Evolutionary conservation across 2,113 vertebrate genomes (phyloP), one percentile per base, ranked within the genome.

Genomic region (Seriola dumerili): DNA sequence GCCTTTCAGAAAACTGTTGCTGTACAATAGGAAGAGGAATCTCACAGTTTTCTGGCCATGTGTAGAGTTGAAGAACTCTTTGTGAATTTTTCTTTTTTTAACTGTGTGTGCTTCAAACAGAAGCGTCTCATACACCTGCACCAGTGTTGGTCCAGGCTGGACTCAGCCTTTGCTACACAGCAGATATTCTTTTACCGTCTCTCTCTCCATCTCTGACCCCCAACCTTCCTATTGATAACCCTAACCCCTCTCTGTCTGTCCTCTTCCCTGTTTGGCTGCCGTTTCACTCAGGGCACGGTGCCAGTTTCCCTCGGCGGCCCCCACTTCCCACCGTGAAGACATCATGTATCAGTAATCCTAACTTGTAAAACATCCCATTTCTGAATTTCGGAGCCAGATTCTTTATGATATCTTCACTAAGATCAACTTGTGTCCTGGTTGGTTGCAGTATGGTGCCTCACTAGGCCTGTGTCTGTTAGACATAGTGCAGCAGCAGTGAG

Each of bases 311-410:
- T 74, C 44, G 16, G 6, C 10, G 11, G 52, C 40, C 38, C 29
- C 29, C n/a, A 17, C 34, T 2, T 50, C 34, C 23, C 5, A 44
- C 40, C 13, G 32, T 63, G 14, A 62, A 68, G 19, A 42, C 38
- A 16, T 50, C 29, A 42, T 5, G 29, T 25, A 13, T 6, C 38
- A 19, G 12, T 23, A 19, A 4, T 55, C 14, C n/a, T 61, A 9
- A 16, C 12, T 57, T 46, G 8, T 44, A 72, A 44, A 54, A 55
- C 25, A 7, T 50, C 19, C 11, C 10, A 46, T 46, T 17, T 42
- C 12, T 70, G 36, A 73, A 19, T 48, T 46, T n/a, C 19, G 54
- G 38, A 81, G 46, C n/a, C 52, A 57, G 23, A 71, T 58, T 78
- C 12, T 54, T 12, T 8, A 3, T 12, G 1, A 12, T 46, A 17